Evolutionary conservation across 2,797 vertebrate species (phyloP).

Genomic region (Rhynchotus rufescens): DNA sequence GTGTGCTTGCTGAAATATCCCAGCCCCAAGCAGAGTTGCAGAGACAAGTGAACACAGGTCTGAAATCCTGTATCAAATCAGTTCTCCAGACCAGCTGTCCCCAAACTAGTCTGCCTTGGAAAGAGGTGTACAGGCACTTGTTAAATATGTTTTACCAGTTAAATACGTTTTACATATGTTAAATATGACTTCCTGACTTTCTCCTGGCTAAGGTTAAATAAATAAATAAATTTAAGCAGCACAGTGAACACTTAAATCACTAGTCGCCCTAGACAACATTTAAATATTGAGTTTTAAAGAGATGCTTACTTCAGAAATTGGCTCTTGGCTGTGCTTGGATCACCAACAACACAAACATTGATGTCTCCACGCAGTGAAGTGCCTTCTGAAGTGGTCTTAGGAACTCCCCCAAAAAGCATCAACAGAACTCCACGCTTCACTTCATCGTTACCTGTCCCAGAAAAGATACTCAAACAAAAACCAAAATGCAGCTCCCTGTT

Average conservation of each 20-base stretch:
- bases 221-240: not conserved
- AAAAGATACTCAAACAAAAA: not conserved
- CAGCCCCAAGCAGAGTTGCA: not conserved
- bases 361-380: conserved; percentile 96
- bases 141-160: not conserved
- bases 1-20: not conserved
- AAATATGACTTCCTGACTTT: not conserved
- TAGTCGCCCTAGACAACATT: not conserved
- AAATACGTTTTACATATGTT: not conserved
- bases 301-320: conserved; percentile 94
- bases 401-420: conserved; percentile 98
- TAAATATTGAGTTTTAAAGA: not conserved
- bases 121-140: not conserved
- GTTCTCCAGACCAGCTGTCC: no score
- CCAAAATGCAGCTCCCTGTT: not conserved
- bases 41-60: not conserved
- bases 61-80: not conserved
- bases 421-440: conserved; percentile 96
- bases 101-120: no score
- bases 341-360: conserved; percentile 96
- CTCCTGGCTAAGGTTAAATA: not conserved
- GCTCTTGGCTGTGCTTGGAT: conserved; percentile 98
- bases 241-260: not conserved
- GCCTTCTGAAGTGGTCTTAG: conserved; percentile 95
- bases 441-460: conserved; percentile 91